Base-by-base conservation (phyloP, 2,113 vertebrate species). In the Tupaia tana region DNA sequence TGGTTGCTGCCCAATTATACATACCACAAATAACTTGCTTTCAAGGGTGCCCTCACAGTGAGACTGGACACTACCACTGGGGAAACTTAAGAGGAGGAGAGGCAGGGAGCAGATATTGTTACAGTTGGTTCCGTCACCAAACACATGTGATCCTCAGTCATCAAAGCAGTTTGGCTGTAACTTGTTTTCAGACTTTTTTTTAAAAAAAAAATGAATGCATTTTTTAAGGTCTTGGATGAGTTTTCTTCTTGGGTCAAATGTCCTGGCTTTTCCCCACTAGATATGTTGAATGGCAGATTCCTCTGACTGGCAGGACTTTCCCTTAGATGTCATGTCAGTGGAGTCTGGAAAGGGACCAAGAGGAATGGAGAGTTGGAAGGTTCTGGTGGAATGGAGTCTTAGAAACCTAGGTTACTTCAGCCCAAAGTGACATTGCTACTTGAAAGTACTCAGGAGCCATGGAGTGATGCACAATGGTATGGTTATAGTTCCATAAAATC, bases 141-240 rank as follows among this genome's bases (percentile, higher is more conserved):
- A 87, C 54, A 93, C 69, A 93, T 12, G 2, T 24, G 89, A 71
- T 94, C 34, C 27, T 89, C 25, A 71, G 93, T 88, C 77, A 88
- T 96, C 43, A 11, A n/a, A 74, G 91, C 73, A 67, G 52, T 77
- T 92, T 95, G 88, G 29, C 82, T 92, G 3, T 80, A 69, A 89
- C 71, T 64, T 78, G 11, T 75, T 90, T 82, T 75, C 20, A 90
- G 74, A 94, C 69, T 89, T 43, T 43, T 43, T 43, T 43, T 31
- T 31, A 5, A 19, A 67, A 83, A 71, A 66, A 78, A 86, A 74
- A 56, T 87, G 7, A 67, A 19, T 87, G 8, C 64, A 18, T 64
- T 92, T 96, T 96, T 86, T 52, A 93, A 95, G 66, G 64, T 71
- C 31, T 86, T 96, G 74, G 78, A 64, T 88, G 54, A 22, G 20